phyloP scores from a whole-genome alignment of 2,888 invertebrate species.

The Panorpa germanica region DNA sequence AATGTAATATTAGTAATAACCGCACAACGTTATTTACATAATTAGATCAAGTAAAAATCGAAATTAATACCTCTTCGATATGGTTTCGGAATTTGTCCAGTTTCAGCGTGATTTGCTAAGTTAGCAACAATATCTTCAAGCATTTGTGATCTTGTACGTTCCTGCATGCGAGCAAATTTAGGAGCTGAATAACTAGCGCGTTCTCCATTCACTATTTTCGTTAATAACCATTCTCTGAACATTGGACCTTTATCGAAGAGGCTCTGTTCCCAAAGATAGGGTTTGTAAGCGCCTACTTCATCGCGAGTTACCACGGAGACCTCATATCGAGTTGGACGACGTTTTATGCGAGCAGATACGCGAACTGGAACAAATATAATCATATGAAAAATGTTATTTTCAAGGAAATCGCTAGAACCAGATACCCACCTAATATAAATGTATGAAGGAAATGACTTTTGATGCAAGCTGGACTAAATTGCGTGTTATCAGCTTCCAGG shows the following conservation, averaged over 20 bases:
- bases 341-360: slow-evolving; percentile 70
- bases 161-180: slow-evolving; percentile 89
- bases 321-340: slow-evolving; percentile 75
- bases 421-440: slow-evolving; percentile 58
- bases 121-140: slow-evolving; percentile 87
- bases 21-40: slow-evolving; percentile 7
- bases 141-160: slow-evolving; percentile 83
- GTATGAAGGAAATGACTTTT: slow-evolving; percentile 91
- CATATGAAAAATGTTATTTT: slow-evolving; percentile 5
- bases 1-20: too few relatives aligned
- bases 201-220: slow-evolving; percentile 87
- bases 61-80: slow-evolving; percentile 49
- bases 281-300: slow-evolving; percentile 90
- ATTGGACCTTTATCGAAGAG: slow-evolving; percentile 87
- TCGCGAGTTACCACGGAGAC: slow-evolving; percentile 85
- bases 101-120: slow-evolving; percentile 83
- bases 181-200: slow-evolving; percentile 87
- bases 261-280: slow-evolving; percentile 88
- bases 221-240: slow-evolving; percentile 85
- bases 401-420: slow-evolving; percentile 1
- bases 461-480: slow-evolving; percentile 83
- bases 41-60: not conserved
- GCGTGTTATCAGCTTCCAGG: slow-evolving; percentile 80
- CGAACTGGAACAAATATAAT: slow-evolving; percentile 36
- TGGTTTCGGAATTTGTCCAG: slow-evolving; percentile 89